Base-by-base conservation (phyloP, 2,888 invertebrate genomes). In the Watsonalla binaria region DNA sequence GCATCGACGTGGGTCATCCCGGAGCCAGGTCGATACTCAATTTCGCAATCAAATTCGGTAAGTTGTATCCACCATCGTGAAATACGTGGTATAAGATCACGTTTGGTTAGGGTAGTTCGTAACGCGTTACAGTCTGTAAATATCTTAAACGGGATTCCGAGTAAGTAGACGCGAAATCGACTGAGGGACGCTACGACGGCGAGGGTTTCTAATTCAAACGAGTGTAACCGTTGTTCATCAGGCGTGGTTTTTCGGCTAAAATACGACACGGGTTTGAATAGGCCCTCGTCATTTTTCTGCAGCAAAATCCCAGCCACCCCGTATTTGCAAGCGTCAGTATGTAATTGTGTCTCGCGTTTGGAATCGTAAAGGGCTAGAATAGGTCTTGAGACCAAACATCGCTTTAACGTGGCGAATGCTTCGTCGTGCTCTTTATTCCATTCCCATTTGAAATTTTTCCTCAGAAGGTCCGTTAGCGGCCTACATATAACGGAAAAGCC, bases 321-420 rank as follows among this genome's bases (percentile, higher is more conserved):
- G 0, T 59, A 13, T 13, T 68, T 61, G 24, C 74, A 71, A 0
- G 80, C 79, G 51, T 81, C 80, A 0, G 79, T 80, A 37, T 81
- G 80, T 0, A 77, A 47, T 42, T 79, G 53, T 54, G 68, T 72
- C 14, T 66, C 59, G 5, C 54, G 49, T 0, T 47, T 49, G 0
- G 65, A 61, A 24, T 76, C 61, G 47, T 66, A 77, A 6, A 79
- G 53, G 0, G 66, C 61, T 9, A 82, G 50, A 0, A 78, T 56
- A 0, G 74, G 72, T 13, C 69, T 55, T 14, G 58, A 53, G 0
- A 56, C 54, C 2, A 81, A 51, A 5, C 52, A 52, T 4, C 46
- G 6, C 51, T 74, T 72, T 46, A 79, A 39, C 4, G 14, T 45
- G 0, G 56, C 5, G 47, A 79, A 72, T 2, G 71, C 67, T 11